Base-by-base conservation (phyloP, 2,888 invertebrate species). In the Prionchulus punctatus region DNA sequence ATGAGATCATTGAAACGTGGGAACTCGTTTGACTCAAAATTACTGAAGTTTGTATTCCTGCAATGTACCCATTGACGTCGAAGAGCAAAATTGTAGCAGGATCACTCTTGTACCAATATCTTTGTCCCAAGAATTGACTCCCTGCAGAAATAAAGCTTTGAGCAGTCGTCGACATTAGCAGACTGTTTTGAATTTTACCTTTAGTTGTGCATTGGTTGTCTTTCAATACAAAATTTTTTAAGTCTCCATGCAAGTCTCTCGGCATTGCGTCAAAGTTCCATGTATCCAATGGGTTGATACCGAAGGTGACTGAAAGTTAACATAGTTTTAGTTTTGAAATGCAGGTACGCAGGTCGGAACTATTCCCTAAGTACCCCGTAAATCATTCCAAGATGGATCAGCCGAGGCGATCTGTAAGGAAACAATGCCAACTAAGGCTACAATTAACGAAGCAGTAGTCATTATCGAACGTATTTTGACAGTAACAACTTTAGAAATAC, bases 21-120 rank as follows among this genome's bases (percentile, higher is more conserved):
- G 18, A 7, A 36, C 36, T 36, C 18, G 18, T 49, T 49, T 25
- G 27, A 23, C 28, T 7, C 28, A 30, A 28, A 52, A 2, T 30
- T 62, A 71, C 71, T 54, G 66, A 66, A 30, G 65, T 62, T 60
- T 71, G 71, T 2, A 70, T 67, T 30, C 72, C 72, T 27, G 72
- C 71, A 27, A 72, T 71, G 60, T 65, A 65, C 7, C 72, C 72
- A 45, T 68, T 65, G 2, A 60, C 60, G 53, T 71, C 72, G 57
- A 61, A 72, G 1, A 72, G 60, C 26, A 71, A 56, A 15, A 70
- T 66, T 7, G 67, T 61, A 15, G 68, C 63, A 15, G 61, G 54
- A 54, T 72, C 71, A n/a, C 62, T 58, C 27, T 63, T 60, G 57
- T 67, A 66, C 54, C 66, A 62, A 61, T 68, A 71, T 2, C 71